Evolutionary conservation across 2,113 vertebrate genomes (phyloP).

Genomic region (Bubo bubo): DNA sequence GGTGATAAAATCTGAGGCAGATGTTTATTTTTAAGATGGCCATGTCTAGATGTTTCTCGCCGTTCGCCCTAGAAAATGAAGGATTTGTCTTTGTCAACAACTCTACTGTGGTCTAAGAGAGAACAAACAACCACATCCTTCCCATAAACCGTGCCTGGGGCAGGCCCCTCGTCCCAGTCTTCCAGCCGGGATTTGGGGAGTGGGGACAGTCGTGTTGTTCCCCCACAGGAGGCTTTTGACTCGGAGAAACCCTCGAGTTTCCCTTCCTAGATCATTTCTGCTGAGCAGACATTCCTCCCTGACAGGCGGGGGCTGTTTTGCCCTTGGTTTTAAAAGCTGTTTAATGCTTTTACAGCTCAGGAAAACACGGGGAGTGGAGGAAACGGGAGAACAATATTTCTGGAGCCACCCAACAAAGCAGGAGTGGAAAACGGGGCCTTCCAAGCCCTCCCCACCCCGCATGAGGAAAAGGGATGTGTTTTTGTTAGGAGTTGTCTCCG

Average conservation of each 20-base stretch:
- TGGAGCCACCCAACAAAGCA: neutral
- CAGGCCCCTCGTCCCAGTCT: neutral
- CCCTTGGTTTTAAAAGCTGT: neutral
- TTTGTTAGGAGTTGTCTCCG: neutral
- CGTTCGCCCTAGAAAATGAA: accelerated
- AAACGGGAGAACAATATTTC: neutral
- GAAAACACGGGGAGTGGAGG: neutral
- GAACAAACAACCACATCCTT: neutral
- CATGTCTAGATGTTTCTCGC: accelerated
- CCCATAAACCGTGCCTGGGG: accelerated
- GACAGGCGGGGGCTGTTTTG: accelerated
- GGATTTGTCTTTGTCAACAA: neutral
- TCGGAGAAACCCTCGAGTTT: accelerated
- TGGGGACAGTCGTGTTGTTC: neutral
- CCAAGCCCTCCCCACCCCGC: accelerated
- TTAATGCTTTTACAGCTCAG: neutral
- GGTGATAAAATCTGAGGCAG: neutral
- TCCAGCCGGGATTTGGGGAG: neutral
- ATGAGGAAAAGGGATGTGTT: neutral
- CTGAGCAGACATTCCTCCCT: neutral
- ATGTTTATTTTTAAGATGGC: neutral
- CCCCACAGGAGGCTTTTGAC: accelerated
- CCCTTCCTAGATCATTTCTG: neutral
- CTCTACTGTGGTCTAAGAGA: neutral
- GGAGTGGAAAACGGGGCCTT: neutral